Base-by-base conservation (phyloP, 2,113 vertebrate species). In the Cheirogaleus medius region DNA sequence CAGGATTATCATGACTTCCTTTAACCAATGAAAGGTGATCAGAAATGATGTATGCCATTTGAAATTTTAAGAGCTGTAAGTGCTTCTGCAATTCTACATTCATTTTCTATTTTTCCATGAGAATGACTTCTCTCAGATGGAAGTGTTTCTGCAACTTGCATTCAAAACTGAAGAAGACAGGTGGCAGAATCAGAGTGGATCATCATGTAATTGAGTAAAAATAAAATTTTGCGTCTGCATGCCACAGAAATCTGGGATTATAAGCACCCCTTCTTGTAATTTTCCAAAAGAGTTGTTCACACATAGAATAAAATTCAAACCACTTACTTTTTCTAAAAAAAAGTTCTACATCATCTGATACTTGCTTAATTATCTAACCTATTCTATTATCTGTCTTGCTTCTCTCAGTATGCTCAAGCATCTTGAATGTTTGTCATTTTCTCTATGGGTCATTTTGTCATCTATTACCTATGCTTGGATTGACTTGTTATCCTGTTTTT, bases 141-240 rank as follows among this genome's bases (percentile, higher is more conserved):
- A 90, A 49, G 15, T 9, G 1, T 44, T 23, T 52, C 81, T 95
- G 73, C 10, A 71, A 47, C 15, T 4, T 84, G 3, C 29, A 25
- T 58, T 93, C 52, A 63, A 80, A 90, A 87, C 9, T 89, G 4
- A 83, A 76, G n/a, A 58, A 63, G 4, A 54, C 27, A 80, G 25
- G 56, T 23, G 15, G 20, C 27, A 66, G 37, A n/a, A 68, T 44
- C 18, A 49, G 4, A 60, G 3, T 74, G 7, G 2, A 81, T 60
- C 10, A 73, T 29, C 5, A 49, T 44, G 12, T 39, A 66, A 66
- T n/a, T 74, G 27, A 34, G 49, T 20, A 52, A 39, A 89, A 81
- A 37, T 29, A 44, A 84, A 54, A 23, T 18, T 85, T 69, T 76
- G 1, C 29, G 58, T 87, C 42, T 27, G 23, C 6, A 39, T 42